Conservation (phyloP, 1,140 invertebrate species). For the Luehdorfia chinensis region DNA sequence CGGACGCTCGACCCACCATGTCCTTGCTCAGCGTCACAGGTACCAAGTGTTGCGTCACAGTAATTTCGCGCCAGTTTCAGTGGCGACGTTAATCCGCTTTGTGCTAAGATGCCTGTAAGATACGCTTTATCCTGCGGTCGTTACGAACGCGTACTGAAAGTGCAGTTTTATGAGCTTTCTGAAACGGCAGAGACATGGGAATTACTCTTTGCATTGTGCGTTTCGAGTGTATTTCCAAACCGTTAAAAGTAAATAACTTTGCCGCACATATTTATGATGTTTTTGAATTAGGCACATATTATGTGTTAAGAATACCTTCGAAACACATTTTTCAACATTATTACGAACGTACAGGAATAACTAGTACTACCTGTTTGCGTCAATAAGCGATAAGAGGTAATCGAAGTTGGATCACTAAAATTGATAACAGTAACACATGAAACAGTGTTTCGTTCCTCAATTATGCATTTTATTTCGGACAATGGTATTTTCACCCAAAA, state of each 20-base stretch:
- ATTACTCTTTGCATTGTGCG: neutral
- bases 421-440: slow-evolving; percentile 19
- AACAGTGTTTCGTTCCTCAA: neutral
- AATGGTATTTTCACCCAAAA: too few species aligned
- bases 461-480: too few species aligned
- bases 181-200: too few species aligned
- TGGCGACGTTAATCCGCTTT: slow-evolving; percentile 27
- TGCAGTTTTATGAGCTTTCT: slow-evolving; percentile 3
- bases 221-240: neutral
- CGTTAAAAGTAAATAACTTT: too few species aligned
- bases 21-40: slow-evolving; percentile 78
- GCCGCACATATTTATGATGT: too few species aligned
- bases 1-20: slow-evolving; percentile 66
- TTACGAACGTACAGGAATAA: too few species aligned
- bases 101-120: slow-evolving; percentile 27
- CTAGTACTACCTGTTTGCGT: slow-evolving; percentile 13
- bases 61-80: slow-evolving; percentile 33
- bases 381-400: slow-evolving; percentile 26
- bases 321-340: too few species aligned
- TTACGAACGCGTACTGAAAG: slow-evolving; percentile 38
- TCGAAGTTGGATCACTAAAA: slow-evolving; percentile 26
- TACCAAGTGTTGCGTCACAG: slow-evolving; percentile 26
- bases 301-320: too few species aligned
- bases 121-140: slow-evolving; percentile 43
- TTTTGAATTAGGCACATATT: too few species aligned